Base-by-base conservation (phyloP, 2,113 vertebrate genomes). In the Strix uralensis region DNA sequence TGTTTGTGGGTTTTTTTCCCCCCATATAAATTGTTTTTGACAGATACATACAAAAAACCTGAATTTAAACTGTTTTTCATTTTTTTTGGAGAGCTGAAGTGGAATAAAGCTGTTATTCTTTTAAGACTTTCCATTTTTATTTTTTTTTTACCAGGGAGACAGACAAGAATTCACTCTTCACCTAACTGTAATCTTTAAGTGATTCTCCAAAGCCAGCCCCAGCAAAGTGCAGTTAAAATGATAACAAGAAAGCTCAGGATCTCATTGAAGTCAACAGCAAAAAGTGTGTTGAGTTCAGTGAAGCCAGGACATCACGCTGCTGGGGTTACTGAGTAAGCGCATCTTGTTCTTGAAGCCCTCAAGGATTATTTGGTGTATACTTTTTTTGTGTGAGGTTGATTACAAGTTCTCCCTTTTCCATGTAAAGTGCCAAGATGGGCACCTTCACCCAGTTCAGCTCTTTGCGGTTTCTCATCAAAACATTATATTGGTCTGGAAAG, bases 401-500 rank as follows among this genome's bases (percentile, higher is more conserved):
- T 42, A 34, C 30, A 52, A 73, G 13, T 66, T 74, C 42, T 54
- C 3, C 5, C 11, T 83, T 65, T 88, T 52, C 62, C 17, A 9
- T 3, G 13, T 47, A 38, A 84, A 74, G 27, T 30, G 55, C 19
- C 10, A 27, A 71, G 46, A 14, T 16, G 23, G 42, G 21, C 29
- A 59, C 6, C 12, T 89, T 81, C 46, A 22, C 17, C 25, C 42
- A 27, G 25, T 54, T 90, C 42, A 20, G 54, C 20, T 80, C 36
- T 58, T 46, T 38, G 15, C 9, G 3, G 22, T 86, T 49, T 44
- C 59, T 84, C 63, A 62, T 78, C 55, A 59, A 78, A 86, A 61
- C 1, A 0, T 66, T 57, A 16, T 1, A 0, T 17, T 32, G 18
- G 17, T 54, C 59, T 2, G 4, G 46, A 74, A 22, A 63, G 34